Base-by-base conservation (phyloP, 2,797 vertebrate species). In the Hephaestus fuliginosus region DNA sequence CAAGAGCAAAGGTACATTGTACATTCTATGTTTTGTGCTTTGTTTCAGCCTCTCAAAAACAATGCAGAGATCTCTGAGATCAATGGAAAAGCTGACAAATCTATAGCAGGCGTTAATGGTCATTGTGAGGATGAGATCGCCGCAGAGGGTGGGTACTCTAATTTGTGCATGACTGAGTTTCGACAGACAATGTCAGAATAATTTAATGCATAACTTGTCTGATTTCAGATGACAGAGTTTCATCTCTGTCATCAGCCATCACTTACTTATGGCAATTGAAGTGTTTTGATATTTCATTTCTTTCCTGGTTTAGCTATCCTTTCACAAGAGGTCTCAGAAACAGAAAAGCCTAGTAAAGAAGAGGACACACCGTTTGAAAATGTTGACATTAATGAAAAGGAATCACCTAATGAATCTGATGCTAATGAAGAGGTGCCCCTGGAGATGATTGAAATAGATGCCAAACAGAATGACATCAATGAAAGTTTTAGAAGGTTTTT, bases 401-500 rank as follows among this genome's bases (percentile, higher is more conserved):
- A 88, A 72, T 71, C 91, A 2, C 78, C 92, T 0, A 65, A 58
- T 56, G 84, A 89, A 60, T 70, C 7, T 63, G 76, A 90, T 28
- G 79, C 51, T 0, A 82, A 95, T 20, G 87, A 93, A 30, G 74
- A 92, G 44, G 87, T 84, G 0, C 67, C 89, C 44, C 71, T 80
- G 0, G 94, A 96, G 66, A 92, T 94, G 68, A 95, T 52, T 0
- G 72, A 96, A 80, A 92, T 95, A 57, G 87, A 94, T 18, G 91
- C 87, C 13, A 95, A 95, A 7, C 56, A 96, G 6, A 85, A 96
- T 48, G 96, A 97, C 68, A 91, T 95, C 51, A 97, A 95, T 5
- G 96, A 97, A 79, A 94, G 97, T 13, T 99, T 99, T 80, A 97
- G 95, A 92, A 98, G 93, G 83, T 95, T 97, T 72, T 98, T 99